These are phyloP conservation scores for Scrobipalpa costella DNA, from an alignment of 2,888 invertebrate genomes.

Conservation along the genomic window DNA sequence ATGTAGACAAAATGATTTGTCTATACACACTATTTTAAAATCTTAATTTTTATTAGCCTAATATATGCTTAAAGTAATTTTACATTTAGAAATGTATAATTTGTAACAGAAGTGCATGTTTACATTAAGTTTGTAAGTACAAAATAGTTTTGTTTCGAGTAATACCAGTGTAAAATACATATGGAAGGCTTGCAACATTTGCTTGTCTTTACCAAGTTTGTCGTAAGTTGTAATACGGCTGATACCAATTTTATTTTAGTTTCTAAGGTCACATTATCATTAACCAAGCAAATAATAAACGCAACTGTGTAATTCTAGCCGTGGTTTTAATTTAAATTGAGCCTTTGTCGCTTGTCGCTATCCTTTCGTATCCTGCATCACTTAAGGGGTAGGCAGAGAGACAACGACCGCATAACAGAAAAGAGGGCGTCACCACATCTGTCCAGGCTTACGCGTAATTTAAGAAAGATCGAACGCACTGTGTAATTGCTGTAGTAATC, in stretches of 20 bases:
- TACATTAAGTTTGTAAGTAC: constrained; percentile 55
- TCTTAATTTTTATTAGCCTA: constrained; percentile 7
- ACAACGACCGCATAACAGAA: no score
- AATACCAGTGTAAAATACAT: constrained; percentile 62
- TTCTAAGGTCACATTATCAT: constrained; percentile 63
- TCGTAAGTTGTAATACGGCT: constrained; percentile 51
- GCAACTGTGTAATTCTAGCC: constrained; percentile 17
- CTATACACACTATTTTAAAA: constrained; percentile 9
- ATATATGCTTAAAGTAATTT: constrained; percentile 11
- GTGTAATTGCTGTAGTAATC: no score
- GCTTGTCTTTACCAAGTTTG: constrained; percentile 2
- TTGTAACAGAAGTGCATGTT: constrained; percentile 26
- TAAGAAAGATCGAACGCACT: no score
- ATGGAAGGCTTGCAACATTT: constrained; percentile 39
- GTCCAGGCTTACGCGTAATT: no score
- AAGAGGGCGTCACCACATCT: no score
- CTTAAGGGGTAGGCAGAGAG: no score
- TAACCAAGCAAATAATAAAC: constrained; percentile 46
- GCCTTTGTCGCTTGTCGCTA: neutral
- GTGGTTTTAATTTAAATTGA: neutral
- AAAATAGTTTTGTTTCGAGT: constrained; percentile 53
- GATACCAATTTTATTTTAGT: constrained; percentile 70
- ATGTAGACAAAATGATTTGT: constrained; percentile 28
- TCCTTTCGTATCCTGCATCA: no score
- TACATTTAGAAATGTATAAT: constrained; percentile 25